Base-by-base conservation (phyloP, 2,113 vertebrate genomes). In the Psephotus haematonotus region DNA sequence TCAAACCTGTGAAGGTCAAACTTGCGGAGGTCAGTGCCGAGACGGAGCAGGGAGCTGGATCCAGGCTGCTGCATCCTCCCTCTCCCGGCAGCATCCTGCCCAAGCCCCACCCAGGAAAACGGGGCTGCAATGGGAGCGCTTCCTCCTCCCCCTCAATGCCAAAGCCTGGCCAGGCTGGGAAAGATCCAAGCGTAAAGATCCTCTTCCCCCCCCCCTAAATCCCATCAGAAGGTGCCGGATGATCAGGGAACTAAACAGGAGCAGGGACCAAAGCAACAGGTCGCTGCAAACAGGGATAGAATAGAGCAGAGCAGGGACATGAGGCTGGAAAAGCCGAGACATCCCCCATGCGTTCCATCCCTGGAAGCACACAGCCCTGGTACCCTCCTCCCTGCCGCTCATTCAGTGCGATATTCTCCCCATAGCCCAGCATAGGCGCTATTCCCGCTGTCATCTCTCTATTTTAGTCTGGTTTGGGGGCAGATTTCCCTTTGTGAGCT, bases 1-100 rank as follows among this genome's bases (percentile, higher is more conserved):
- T 96, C 93, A 88, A 90, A 93, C 52, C 86, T 76, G 63, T 94
- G 93, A 96, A 95, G 92, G 90, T 96, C 94, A 88, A 39, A 92
- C 72, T 93, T 74, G 33, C 92, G 81, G 90, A 92, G 74, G 91
- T 83, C 89, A 76, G 53, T 31, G 4, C 43, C 3, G 72, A 82
- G 67, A 59, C 10, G 65, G 67, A 90, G 41, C 84, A 31, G 49
- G 71, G 33, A 93, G 60, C 82, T 79, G 23, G 31, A 72, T 49
- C 55, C 79, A 24, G 57, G 57, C 0, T 2, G 35, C 70, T 59
- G 80, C 88, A 71, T 69, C 96, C 93, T 92, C 85, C 88, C 41
- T 47, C 82, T 96, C 92, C 88, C 20, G 69, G 74, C 93, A 5
- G 92, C 88, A 93, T 91, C 95, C 93, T 94, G 88, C 69, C 35